Conservation (phyloP, 2,113 vertebrate species). For the Stigmatopora nigra region DNA sequence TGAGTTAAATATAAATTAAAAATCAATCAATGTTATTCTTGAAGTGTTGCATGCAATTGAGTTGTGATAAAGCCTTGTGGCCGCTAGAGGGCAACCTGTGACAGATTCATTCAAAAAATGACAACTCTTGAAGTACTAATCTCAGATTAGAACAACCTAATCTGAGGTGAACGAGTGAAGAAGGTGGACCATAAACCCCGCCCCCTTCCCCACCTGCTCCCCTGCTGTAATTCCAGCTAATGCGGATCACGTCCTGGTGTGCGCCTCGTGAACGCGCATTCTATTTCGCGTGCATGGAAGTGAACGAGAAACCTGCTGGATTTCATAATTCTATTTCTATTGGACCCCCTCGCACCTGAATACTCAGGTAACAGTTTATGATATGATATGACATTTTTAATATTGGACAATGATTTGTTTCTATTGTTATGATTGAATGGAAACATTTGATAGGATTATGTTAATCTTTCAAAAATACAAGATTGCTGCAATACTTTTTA, state of each 20-base stretch:
- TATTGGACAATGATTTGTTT: too few relatives aligned
- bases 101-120: conserved; percentile 24
- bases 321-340: background rate
- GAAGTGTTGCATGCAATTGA: background rate
- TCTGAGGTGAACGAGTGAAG: conserved; percentile 36
- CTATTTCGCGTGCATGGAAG: background rate
- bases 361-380: conserved; percentile 46
- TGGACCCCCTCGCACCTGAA: conserved; percentile 8
- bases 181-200: background rate
- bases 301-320: background rate
- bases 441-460: too few relatives aligned
- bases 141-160: conserved; percentile 56
- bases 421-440: too few relatives aligned
- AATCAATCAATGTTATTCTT: too few relatives aligned
- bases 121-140: conserved; percentile 54
- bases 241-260: conserved; percentile 65
- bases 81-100: background rate
- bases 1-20: too few relatives aligned
- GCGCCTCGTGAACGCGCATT: conserved; percentile 10
- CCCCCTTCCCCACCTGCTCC: background rate
- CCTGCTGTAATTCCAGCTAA: conserved; percentile 66
- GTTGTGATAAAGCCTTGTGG: background rate
- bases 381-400: too few relatives aligned
- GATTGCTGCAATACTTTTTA: too few relatives aligned
- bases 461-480: too few relatives aligned